phyloP scores from a whole-genome alignment of 2,113 vertebrate genomes.

The Engystomops pustulosus region DNA sequence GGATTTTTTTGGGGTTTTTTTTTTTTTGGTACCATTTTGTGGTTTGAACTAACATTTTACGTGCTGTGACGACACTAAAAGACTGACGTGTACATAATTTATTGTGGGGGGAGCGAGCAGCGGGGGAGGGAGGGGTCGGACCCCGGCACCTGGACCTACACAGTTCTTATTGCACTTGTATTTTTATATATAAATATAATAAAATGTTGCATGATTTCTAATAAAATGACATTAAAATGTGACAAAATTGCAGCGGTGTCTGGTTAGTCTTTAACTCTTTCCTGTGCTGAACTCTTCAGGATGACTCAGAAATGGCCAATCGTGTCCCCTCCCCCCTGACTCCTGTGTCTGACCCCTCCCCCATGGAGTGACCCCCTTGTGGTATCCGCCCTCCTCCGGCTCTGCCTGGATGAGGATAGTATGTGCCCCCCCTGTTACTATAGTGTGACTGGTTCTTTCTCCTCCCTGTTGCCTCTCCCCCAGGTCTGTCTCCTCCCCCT shows the following conservation, averaged over 20 bases:
- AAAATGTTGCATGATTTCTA: slow-evolving; percentile 84
- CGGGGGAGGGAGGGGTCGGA: slow-evolving; percentile 17
- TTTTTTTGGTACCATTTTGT: slow-evolving; percentile 8
- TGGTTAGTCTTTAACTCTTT: slow-evolving; percentile 65
- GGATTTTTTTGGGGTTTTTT: not conserved
- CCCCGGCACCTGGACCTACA: slow-evolving; percentile 71
- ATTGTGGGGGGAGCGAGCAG: slow-evolving; percentile 42
- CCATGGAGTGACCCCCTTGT: not conserved
- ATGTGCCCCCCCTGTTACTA: no score
- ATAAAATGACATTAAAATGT: slow-evolving; percentile 81
- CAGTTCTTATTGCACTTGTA: slow-evolving; percentile 78
- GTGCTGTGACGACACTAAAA: slow-evolving; percentile 65
- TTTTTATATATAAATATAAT: slow-evolving; percentile 75
- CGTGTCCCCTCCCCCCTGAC: not conserved
- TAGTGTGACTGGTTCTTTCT: no score
- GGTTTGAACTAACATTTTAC: slow-evolving; percentile 62
- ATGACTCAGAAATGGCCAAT: slow-evolving; percentile 64
- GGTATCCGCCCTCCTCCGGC: not conserved
- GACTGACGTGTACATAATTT: slow-evolving; percentile 63
- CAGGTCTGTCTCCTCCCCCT: not conserved
- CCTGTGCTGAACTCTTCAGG: slow-evolving; percentile 61
- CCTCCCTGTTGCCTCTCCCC: no score
- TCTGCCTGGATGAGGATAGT: not conserved
- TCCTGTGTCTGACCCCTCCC: not conserved
- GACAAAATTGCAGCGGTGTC: slow-evolving; percentile 68